Evolutionary conservation across 2,888 invertebrate species (phyloP), one percentile per base, ranked within the genome.

Genomic region (Mesorhabditis belari): DNA sequence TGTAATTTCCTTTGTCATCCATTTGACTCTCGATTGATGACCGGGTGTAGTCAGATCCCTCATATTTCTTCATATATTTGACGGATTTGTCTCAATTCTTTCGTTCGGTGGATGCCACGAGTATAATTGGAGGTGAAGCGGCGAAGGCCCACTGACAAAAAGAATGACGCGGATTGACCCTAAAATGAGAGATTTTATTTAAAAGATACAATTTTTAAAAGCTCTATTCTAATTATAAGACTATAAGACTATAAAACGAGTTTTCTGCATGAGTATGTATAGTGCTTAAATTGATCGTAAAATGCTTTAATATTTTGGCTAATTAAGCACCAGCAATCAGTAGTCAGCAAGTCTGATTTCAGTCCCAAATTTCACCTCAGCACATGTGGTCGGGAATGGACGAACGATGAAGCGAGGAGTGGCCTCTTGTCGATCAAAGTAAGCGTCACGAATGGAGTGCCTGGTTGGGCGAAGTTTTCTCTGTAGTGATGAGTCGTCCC

Each of bases 61-160:
- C 87, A 82, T 96, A 98, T 79, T 94, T 88, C 85, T 96, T 96
- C 96, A 98, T 98, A 84, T 91, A 94, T 84, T 99, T 99, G 70
- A 95, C 94, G 74, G 93, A 93, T 84, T 98, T n/a, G n/a, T n/a
- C n/a, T n/a, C n/a, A n/a, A n/a, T n/a, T n/a, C n/a, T n/a, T n/a
- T n/a, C n/a, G n/a, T n/a, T n/a, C n/a, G n/a, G n/a, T n/a, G n/a
- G n/a, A n/a, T n/a, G n/a, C n/a, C n/a, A n/a, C n/a, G n/a, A n/a
- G n/a, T n/a, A 99, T 87, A 0, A 92, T 92, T 44, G 96, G 92
- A 24, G 93, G 87, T 26, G 96, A 93, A 0, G 92, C 92, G 52
- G 85, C 85, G 80, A 98, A 91, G n/a, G n/a, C n/a, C n/a, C 74
- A 99, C 90, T 77, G 93, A 89, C 82, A 96, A 98, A 82, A 91